Percentiles rank a stretch among this genome's conserved stretches.
Evolutionary conservation across 1,140 invertebrate species (phyloP).

Genomic region (Globodera rostochiensis): DNA sequence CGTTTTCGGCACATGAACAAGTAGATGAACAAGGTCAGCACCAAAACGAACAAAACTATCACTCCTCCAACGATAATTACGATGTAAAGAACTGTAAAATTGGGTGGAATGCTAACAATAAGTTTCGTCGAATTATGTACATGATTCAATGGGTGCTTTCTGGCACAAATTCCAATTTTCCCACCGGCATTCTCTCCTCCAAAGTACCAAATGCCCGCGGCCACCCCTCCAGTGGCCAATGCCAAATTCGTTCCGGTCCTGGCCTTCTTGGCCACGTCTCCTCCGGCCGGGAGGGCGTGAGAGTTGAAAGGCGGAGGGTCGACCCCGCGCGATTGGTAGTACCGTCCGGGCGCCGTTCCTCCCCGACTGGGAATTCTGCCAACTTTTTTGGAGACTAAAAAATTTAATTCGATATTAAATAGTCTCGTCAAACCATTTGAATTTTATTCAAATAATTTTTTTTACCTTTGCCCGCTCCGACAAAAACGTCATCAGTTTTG

Average conservation of each 20-base stretch:
- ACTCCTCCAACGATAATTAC: constrained; percentile 7
- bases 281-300: not conserved
- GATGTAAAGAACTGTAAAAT: constrained; percentile 6
- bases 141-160: too few species aligned
- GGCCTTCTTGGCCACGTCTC: constrained; percentile 2
- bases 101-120: too few species aligned
- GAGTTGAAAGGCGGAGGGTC: constrained; percentile 16
- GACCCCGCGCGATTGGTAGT: not conserved
- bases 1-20: constrained; percentile 12
- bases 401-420: not conserved
- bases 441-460: not conserved
- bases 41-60: constrained; percentile 4
- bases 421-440: not conserved
- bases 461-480: not conserved
- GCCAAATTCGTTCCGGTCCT: constrained; percentile 18
- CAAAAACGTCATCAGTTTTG: not conserved
- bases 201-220: constrained; percentile 23
- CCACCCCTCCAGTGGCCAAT: constrained; percentile 11
- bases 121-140: too few species aligned
- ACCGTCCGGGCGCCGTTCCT: not conserved
- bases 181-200: constrained; percentile 18
- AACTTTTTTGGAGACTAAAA: not conserved
- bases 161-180: not conserved
- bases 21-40: not conserved
- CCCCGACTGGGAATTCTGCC: not conserved